Percentiles rank a stretch among this genome's conserved stretches.
These are phyloP conservation scores for Notechis scutatus DNA, from an alignment of 2,113 vertebrate genomes.

Conservation along the genomic window DNA sequence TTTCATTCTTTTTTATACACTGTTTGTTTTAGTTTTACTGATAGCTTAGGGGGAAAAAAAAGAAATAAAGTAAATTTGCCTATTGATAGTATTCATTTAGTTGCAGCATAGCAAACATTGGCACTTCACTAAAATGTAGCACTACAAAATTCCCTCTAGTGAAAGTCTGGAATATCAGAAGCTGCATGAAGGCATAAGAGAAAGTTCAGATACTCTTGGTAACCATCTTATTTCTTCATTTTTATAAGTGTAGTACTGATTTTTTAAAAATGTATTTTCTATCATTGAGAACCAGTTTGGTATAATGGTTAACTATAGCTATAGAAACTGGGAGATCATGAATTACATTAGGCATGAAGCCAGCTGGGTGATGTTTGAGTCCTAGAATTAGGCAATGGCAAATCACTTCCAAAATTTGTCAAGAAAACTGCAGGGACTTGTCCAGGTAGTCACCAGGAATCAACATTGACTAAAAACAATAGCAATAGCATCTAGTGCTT, in stretches of 20 bases:
- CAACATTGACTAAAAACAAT: neutral
- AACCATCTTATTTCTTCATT: neutral
- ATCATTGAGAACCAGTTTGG: neutral
- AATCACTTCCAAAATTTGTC: neutral
- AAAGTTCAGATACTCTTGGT: neutral
- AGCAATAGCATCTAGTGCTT: neutral
- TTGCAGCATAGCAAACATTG: neutral
- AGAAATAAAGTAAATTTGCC: neutral
- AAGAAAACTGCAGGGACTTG: neutral
- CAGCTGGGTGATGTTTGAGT: neutral
- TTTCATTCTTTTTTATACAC: neutral
- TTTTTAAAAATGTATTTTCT: neutral
- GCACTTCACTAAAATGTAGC: neutral
- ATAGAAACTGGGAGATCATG: neutral
- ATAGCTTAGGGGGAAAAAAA: neutral
- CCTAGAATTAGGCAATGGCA: neutral
- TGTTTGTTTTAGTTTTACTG: neutral
- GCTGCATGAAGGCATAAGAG: neutral
- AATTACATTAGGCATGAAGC: neutral
- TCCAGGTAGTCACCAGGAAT: neutral
- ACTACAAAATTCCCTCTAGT: neutral
- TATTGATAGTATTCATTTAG: neutral
- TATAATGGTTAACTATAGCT: neutral
- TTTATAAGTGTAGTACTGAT: neutral
- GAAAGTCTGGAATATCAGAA: neutral